These are phyloP conservation scores for Sciaenops ocellatus DNA, from an alignment of 2,797 vertebrate genomes.

Conservation along the genomic window DNA sequence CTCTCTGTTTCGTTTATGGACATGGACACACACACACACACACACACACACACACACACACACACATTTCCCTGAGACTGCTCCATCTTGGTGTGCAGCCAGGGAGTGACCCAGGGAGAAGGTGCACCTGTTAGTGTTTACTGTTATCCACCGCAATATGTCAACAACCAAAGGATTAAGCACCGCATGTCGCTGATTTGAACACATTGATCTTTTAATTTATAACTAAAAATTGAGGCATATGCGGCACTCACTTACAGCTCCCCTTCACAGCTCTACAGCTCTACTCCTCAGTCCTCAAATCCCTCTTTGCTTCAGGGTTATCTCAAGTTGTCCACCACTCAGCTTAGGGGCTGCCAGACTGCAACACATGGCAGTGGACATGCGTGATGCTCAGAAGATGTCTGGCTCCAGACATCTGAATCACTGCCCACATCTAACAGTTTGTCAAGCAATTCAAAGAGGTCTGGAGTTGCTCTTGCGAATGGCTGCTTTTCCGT, in stretches of 20 bases:
- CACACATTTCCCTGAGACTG: conserved; percentile 41
- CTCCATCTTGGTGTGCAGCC: conserved; percentile 68
- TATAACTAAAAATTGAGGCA: conserved; percentile 38
- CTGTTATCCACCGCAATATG: conserved; percentile 66
- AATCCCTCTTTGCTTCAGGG: conserved; percentile 44
- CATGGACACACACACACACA: conserved; percentile 55
- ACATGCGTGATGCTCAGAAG: conserved; percentile 5
- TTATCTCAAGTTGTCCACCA: conserved; percentile 47
- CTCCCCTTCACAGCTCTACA: conserved; percentile 15
- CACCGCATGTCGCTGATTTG: conserved; percentile 36
- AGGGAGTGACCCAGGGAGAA: conserved; percentile 76
- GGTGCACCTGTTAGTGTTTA: conserved; percentile 81
- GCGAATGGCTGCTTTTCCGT: background rate
- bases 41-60: conserved; percentile 27
- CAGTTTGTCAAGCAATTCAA: conserved; percentile 18
- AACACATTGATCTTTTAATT: conserved; percentile 63
- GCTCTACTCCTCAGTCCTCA: conserved; percentile 16
- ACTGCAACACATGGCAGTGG: conserved; percentile 1
- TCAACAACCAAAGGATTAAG: conserved; percentile 66
- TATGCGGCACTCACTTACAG: conserved; percentile 38
- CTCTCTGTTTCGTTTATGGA: conserved; percentile 67
- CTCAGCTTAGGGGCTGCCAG: conserved; percentile 22
- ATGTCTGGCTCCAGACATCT: conserved; percentile 8
- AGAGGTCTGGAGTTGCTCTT: conserved; percentile 12
- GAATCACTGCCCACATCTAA: conserved; percentile 2